Conservation (phyloP, 1,140 invertebrate species). For the Drosophila leontia region DNA sequence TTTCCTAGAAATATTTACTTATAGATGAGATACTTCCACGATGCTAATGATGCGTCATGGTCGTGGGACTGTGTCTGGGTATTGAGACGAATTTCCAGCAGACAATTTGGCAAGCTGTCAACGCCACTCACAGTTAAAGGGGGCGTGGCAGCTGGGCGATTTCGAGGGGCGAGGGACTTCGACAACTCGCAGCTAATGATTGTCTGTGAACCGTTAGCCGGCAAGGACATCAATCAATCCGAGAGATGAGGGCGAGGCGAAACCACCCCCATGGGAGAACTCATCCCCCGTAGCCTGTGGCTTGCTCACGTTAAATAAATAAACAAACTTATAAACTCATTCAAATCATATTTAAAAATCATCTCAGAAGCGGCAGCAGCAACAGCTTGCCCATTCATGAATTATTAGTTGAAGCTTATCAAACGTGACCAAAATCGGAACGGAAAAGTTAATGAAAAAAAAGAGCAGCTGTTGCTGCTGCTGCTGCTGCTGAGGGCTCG, state of each 20-base stretch:
- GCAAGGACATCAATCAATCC: slow-evolving; percentile 77
- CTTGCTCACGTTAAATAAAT: slow-evolving; percentile 64
- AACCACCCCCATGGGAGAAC: slow-evolving; percentile 37
- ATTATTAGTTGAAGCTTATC: slow-evolving; percentile 80
- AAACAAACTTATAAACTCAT: slow-evolving; percentile 82
- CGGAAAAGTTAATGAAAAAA: slow-evolving; percentile 71
- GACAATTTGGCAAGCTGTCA: slow-evolving; percentile 81
- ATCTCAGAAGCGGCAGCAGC: slow-evolving; percentile 47
- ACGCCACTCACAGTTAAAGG: slow-evolving; percentile 57
- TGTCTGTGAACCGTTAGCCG: slow-evolving; percentile 63
- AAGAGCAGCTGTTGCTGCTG: slow-evolving; percentile 49
- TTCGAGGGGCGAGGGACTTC: slow-evolving; percentile 27
- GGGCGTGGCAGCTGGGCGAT: slow-evolving; percentile 48
- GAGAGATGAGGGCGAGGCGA: slow-evolving; percentile 37
- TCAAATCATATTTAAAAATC: slow-evolving; percentile 82
- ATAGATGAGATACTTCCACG: slow-evolving; percentile 11
- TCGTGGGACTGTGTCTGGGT: slow-evolving; percentile 23
- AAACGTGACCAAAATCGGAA: slow-evolving; percentile 77
- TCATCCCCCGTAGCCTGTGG: neutral
- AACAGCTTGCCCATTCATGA: slow-evolving; percentile 79
- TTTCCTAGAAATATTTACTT: neutral
- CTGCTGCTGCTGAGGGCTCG: slow-evolving; percentile 45
- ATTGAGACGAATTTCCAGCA: slow-evolving; percentile 51
- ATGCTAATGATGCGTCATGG: slow-evolving; percentile 71
- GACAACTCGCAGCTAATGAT: slow-evolving; percentile 70